Evolutionary conservation across 2,888 invertebrate genomes (phyloP).

Genomic region (Kryphioiulus occultus): DNA sequence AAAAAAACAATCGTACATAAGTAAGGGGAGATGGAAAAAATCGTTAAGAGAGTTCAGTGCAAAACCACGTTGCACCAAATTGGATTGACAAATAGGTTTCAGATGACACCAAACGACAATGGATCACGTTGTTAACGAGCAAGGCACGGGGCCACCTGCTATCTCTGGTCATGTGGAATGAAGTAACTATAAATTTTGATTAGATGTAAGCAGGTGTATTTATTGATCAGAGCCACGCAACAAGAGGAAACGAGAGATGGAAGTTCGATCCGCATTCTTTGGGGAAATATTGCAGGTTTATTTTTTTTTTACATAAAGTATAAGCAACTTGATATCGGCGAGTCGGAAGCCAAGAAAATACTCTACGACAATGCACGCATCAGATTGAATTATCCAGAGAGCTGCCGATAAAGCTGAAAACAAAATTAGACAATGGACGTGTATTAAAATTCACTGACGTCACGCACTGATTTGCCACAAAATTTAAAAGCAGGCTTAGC

Average conservation of each 20-base stretch:
- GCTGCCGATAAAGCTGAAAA: background rate
- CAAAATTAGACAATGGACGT: background rate
- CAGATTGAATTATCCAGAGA: background rate
- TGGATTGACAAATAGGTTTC: constrained; percentile 31
- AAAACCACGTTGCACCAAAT: background rate
- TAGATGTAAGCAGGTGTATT: background rate
- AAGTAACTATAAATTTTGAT: constrained; percentile 26
- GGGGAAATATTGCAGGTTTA: background rate
- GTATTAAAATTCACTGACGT: background rate
- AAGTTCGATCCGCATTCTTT: constrained; percentile 16
- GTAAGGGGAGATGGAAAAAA: constrained; percentile 17
- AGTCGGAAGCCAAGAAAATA: background rate
- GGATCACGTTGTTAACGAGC: constrained; percentile 31
- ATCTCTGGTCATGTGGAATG: background rate
- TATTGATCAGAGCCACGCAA: background rate
- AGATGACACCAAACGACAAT: constrained; percentile 31
- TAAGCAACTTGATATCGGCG: background rate
- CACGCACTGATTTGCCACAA: background rate
- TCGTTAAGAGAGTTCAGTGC: background rate
- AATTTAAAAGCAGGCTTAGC: background rate
- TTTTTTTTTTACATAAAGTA: background rate
- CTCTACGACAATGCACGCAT: background rate
- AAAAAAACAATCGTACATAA: background rate
- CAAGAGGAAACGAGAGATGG: background rate
- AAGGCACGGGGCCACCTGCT: background rate